phyloP scores from a whole-genome alignment of 2,797 vertebrate species.

The Acropternis orthonyx region DNA sequence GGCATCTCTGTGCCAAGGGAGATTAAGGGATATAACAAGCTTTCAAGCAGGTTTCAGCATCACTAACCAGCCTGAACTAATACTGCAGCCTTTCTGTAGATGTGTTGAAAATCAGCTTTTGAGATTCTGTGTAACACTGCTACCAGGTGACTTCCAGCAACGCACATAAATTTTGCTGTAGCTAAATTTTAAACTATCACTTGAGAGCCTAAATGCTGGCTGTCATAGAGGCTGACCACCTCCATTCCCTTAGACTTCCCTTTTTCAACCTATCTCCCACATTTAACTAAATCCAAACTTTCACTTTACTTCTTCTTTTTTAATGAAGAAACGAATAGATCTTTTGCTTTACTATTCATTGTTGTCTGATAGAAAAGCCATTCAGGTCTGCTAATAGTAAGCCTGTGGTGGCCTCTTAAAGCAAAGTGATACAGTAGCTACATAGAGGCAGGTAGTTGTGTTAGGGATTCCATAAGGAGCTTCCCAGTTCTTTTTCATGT shows the following conservation, averaged over 20 bases:
- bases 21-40: conserved; percentile 2
- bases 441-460: neutral
- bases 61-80: conserved; percentile 32
- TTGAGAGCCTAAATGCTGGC: neutral
- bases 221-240: neutral
- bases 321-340: neutral
- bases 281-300: neutral
- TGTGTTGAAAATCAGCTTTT: neutral
- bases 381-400: neutral
- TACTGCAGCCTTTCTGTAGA: neutral
- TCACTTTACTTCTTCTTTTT: neutral
- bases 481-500: neutral
- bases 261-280: neutral
- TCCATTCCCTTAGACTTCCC: neutral
- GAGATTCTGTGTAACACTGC: neutral
- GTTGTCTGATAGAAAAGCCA: neutral
- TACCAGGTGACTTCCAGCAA: neutral
- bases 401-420: neutral
- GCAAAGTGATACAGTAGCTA: rapidly evolving
- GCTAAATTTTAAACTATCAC: neutral
- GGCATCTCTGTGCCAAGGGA: neutral
- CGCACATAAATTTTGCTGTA: neutral
- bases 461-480: neutral
- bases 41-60: conserved; percentile 1
- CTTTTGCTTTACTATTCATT: neutral